Base-by-base conservation (phyloP, 2,888 invertebrate species). In the Ellobium chinense region DNA sequence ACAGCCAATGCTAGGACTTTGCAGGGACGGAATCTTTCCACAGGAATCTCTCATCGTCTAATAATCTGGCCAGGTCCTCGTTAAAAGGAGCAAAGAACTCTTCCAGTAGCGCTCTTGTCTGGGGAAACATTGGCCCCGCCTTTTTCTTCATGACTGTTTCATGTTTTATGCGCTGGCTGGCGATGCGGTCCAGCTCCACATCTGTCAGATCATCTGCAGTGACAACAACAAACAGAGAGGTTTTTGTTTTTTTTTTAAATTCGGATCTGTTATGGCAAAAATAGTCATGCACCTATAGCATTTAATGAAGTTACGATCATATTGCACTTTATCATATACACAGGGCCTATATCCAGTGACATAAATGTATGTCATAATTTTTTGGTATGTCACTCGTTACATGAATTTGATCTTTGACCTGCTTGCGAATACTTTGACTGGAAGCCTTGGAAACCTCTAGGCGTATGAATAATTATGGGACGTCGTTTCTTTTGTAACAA, bases 21-120 rank as follows among this genome's bases (percentile, higher is more conserved):
- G 46, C 46, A 46, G 46, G 18, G 18, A 12, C 7, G 2, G 27
- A 27, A 24, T 46, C 74, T 29, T 39, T 27, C 88, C 88, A 89
- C 39, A 86, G 58, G 79, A 82, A 88, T 63, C 72, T 79, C 9
- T 73, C 29, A 62, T 88, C 87, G 14, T 84, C 74, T 24, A 88
- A 78, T 39, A 88, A 58, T 27, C 39, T 37, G 4, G 84, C 83
- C 31, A 88, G 78, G 21, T 88, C 85, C 62, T 81, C 34, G 72
- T 87, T 88, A 46, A 83, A 88, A 7, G 81, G 75, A 60, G 66
- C 72, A 72, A 87, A 89, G 46, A 89, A 83, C 24, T 85, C 58
- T 18, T 86, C 79, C 4, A 88, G 78, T 21, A 86, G 56, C 14
- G 68, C 79, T 54, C 83, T 70, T 0, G 89, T 88, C 68, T 83